Conservation (phyloP, 2,888 invertebrate species). For the Aradus depressus region DNA sequence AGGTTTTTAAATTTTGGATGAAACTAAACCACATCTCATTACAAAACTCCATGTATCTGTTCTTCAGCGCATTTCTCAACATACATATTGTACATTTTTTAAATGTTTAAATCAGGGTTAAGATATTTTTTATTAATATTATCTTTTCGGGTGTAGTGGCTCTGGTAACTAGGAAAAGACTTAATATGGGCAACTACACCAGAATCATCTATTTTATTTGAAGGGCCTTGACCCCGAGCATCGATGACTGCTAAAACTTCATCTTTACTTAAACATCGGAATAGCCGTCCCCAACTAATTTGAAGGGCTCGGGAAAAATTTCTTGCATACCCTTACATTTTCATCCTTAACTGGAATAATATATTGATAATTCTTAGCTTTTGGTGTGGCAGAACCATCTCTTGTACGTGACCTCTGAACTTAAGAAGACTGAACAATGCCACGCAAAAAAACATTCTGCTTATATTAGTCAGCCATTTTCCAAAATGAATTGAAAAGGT, state of each 20-base stretch:
- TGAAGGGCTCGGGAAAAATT: not conserved
- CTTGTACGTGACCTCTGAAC: too few relatives aligned
- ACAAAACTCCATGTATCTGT: too few relatives aligned
- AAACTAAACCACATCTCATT: too few relatives aligned
- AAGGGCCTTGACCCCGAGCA: conserved; percentile 8
- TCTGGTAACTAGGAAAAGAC: conserved; percentile 21
- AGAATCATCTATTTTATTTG: not conserved
- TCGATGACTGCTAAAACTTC: too few relatives aligned
- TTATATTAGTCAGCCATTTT: too few relatives aligned
- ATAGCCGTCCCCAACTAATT: conserved; percentile 5
- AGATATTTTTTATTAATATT: conserved; percentile 23
- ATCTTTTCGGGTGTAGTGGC: conserved; percentile 23
- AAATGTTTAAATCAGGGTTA: conserved; percentile 18
- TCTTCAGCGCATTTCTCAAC: conserved; percentile 14
- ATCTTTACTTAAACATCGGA: not conserved
- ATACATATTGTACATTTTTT: conserved; percentile 22
- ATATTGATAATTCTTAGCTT: too few relatives aligned
- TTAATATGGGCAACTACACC: conserved; percentile 10
- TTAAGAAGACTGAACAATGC: too few relatives aligned
- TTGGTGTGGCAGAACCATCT: too few relatives aligned
- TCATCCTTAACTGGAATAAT: conserved; percentile 1
- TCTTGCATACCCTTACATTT: conserved; percentile 9
- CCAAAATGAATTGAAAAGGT: too few relatives aligned
- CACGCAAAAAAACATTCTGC: too few relatives aligned
- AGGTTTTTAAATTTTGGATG: too few relatives aligned